Evolutionary conservation across 2,113 vertebrate genomes (phyloP).

Genomic region (Percina caprodes): DNA sequence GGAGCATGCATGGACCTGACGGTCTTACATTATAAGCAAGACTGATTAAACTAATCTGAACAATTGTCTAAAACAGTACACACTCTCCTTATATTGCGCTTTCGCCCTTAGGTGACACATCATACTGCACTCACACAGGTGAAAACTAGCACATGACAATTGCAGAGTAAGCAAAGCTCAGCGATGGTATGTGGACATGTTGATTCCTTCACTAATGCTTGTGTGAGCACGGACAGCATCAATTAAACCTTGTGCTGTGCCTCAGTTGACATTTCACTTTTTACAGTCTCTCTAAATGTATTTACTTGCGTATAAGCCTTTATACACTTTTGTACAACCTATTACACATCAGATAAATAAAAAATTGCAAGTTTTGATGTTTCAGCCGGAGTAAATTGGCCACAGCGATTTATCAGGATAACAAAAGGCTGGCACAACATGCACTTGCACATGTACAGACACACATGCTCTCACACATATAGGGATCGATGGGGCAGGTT

Average conservation of each 20-base stretch:
- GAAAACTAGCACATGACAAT: conserved; percentile 6
- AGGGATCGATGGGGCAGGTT: conserved; percentile 66
- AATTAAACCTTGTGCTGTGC: too few relatives aligned
- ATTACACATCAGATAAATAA: background rate
- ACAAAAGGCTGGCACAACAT: conserved; percentile 28
- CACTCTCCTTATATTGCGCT: background rate
- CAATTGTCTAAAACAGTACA: background rate
- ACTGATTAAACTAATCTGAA: conserved; percentile 1
- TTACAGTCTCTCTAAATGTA: background rate
- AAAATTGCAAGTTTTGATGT: background rate
- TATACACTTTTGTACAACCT: background rate
- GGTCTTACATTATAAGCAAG: background rate
- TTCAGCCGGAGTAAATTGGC: conserved; percentile 30
- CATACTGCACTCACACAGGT: conserved; percentile 3
- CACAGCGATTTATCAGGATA: conserved; percentile 41
- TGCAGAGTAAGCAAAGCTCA: conserved; percentile 35
- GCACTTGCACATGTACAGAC: conserved; percentile 37
- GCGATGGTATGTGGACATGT: conserved; percentile 43
- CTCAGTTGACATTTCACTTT: conserved; percentile 25
- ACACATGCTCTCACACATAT: conserved; percentile 34
- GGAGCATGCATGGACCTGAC: background rate
- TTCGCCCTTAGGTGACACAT: conserved; percentile 15
- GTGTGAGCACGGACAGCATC: too few relatives aligned
- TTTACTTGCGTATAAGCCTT: conserved; percentile 2
- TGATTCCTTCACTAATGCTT: conserved; percentile 54